Conservation (phyloP, 2,797 vertebrate species). For the Oreonectes daqikongensis region DNA sequence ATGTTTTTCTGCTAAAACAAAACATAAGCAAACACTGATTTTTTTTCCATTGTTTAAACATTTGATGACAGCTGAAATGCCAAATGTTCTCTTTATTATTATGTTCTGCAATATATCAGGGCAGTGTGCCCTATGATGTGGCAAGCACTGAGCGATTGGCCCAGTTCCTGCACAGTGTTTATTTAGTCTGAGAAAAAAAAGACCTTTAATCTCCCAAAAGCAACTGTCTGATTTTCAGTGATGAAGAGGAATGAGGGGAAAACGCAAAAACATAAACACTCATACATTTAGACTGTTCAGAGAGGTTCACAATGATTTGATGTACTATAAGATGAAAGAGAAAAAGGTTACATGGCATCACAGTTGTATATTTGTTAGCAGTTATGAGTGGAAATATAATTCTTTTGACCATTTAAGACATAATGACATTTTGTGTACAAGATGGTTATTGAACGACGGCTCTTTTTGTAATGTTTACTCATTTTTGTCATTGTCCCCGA, state of each 20-base stretch:
- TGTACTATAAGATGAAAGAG: too few relatives aligned
- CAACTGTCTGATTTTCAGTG: constrained; percentile 21
- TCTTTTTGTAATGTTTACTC: neutral
- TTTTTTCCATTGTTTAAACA: constrained; percentile 11
- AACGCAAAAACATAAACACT: constrained; percentile 19
- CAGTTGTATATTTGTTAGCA: neutral
- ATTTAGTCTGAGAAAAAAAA: constrained; percentile 25
- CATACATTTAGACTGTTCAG: neutral
- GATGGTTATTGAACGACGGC: neutral
- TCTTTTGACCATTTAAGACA: constrained; percentile 12
- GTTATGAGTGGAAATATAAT: neutral
- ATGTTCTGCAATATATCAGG: constrained; percentile 8
- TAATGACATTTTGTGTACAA: constrained; percentile 35
- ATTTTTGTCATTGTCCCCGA: neutral
- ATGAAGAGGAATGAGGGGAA: constrained; percentile 50
- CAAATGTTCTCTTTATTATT: constrained; percentile 15
- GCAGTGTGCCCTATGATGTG: constrained; percentile 3
- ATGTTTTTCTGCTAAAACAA: constrained; percentile 14
- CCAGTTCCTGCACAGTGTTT: constrained; percentile 2
- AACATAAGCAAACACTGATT: constrained; percentile 15
- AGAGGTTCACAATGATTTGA: too few relatives aligned
- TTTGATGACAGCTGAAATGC: constrained; percentile 18
- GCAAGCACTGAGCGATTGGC: constrained; percentile 9
- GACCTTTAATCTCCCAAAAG: constrained; percentile 12
- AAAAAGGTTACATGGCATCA: too few relatives aligned